A percentile compares a stretch with the other conserved stretches of the same genome.
These are phyloP conservation scores for Dryadula phaetusa DNA, from an alignment of 2,888 invertebrate species.

Conservation along the genomic window DNA sequence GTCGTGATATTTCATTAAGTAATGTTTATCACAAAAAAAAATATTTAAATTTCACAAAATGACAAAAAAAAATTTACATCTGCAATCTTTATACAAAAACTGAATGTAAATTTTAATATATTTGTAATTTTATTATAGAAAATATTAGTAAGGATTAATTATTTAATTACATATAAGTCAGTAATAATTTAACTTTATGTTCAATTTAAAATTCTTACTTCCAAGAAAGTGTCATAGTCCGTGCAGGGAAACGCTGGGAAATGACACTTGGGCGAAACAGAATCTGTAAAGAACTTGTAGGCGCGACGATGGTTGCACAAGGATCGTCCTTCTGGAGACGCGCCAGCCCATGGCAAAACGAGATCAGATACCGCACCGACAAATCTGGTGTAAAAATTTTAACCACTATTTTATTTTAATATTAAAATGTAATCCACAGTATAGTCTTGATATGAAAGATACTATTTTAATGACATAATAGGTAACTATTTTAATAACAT, in stretches of 20 bases:
- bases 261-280: constrained; percentile 94
- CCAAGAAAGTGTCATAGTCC: constrained; percentile 92
- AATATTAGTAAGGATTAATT: too few species aligned
- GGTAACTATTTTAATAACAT: too few species aligned
- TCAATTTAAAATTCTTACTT: constrained; percentile 56
- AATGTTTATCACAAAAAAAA: not conserved
- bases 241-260: constrained; percentile 96
- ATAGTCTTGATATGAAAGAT: too few species aligned
- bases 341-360: constrained; percentile 91
- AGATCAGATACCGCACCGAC: constrained; percentile 96
- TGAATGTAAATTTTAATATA: too few species aligned
- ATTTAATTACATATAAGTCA: too few species aligned
- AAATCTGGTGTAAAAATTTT: constrained; percentile 75
- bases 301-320: constrained; percentile 97
- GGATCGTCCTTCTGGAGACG: constrained; percentile 90
- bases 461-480: too few species aligned
- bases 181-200: not conserved
- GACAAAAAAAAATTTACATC: too few species aligned
- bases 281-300: constrained; percentile 97
- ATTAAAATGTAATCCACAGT: too few species aligned
- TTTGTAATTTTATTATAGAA: too few species aligned
- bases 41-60: not conserved
- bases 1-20: not conserved
- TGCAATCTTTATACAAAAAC: too few species aligned
- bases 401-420: not conserved